phyloP scores from a whole-genome alignment of 1,140 invertebrate species.

The Diorhabda sublineata region DNA sequence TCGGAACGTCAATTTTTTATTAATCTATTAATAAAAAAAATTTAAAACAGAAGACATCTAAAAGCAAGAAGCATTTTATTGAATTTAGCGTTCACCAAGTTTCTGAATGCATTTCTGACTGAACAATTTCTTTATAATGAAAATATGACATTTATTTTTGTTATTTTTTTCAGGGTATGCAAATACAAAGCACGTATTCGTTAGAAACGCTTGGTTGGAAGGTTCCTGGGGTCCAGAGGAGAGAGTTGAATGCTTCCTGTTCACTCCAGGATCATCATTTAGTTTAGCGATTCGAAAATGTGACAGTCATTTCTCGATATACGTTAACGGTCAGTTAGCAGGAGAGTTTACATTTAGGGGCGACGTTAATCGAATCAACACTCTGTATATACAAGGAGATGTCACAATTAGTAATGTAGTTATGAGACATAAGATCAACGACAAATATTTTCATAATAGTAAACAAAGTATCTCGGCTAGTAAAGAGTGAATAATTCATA shows the following conservation, averaged over 20 bases:
- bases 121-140: no score
- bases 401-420: constrained; percentile 35
- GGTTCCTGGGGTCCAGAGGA: background rate
- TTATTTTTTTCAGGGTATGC: background rate
- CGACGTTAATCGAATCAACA: constrained; percentile 41
- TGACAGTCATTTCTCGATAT: constrained; percentile 45
- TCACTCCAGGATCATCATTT: constrained; percentile 49
- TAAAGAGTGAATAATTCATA: no score
- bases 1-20: no score
- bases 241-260: constrained; percentile 22
- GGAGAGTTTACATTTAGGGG: constrained; percentile 46
- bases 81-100: no score
- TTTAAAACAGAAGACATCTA: no score
- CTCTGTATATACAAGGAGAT: constrained; percentile 51
- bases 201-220: background rate
- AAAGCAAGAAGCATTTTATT: no score
- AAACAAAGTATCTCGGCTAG: background rate
- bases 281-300: constrained; percentile 44
- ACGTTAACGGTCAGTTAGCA: constrained; percentile 47
- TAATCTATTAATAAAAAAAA: no score
- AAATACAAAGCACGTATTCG: background rate
- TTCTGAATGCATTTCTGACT: no score
- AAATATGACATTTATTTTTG: no score
- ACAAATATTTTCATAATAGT: background rate
- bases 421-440: constrained; percentile 19